Evolutionary conservation across 2,113 vertebrate species (phyloP), one percentile per base, ranked within the genome.

Genomic region (Alosa alosa): DNA sequence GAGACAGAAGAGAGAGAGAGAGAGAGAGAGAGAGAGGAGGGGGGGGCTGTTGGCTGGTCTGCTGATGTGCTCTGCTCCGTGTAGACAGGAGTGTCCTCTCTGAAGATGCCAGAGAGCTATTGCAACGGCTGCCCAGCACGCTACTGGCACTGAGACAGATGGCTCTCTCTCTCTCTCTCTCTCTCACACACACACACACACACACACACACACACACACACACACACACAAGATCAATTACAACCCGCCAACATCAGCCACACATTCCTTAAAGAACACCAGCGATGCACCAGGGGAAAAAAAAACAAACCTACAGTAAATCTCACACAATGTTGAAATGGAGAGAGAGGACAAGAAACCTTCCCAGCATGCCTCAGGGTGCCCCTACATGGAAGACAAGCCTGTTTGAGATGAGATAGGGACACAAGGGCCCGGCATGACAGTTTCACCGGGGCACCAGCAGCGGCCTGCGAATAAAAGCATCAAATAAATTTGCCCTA

Each of bases 101-200:
- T 78, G 72, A 78, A 78, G 72, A 78, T 78, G 72, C 72, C 72
- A 68, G 25, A 78, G 36, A 78, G 72, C 72, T 39, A 36, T 36
- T 39, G 72, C 31, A 13, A 36, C 25, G 31, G 31, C 72, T 39
- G 36, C 72, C 72, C 72, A 36, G 72, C 25, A 36, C 4, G 36
- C 72, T 11, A 78, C 72, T 78, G 72, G 31, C 72, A 78, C 72
- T 18, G 31, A 5, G 31, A 78, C 72, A 68, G 25, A 31, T 68
- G 25, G 25, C 31, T 2, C 25, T 72, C 31, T 36, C 25, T 72
- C 11, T 72, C 9, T 13, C 31, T 72, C 25, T 60, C 55, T 64
- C 60, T 64, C 60, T 64, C 60, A 25, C 60, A 25, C 22, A 25
- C 60, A 25, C 60, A 25, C 60, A 25, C 60, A 25, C 60, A 6